Base-by-base conservation (phyloP, 2,113 vertebrate species). In the Collichthys lucidus region DNA sequence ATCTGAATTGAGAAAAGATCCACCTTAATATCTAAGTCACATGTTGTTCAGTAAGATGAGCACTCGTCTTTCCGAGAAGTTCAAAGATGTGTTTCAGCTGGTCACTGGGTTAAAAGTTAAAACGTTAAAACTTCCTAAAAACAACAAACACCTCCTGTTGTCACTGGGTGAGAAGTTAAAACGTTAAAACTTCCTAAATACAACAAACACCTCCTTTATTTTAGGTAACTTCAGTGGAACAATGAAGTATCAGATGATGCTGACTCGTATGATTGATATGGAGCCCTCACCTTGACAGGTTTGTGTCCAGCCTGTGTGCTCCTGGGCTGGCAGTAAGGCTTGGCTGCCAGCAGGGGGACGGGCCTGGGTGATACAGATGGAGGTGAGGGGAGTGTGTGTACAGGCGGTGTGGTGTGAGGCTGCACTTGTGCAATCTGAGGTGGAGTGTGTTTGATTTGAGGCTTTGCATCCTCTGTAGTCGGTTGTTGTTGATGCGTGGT, bases 261-360 rank as follows among this genome's bases (percentile, higher is more conserved):
- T 31, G 26, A 50, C 17, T 46, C 16, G 1, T 65, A 8, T 71
- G 52, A 66, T 15, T 16, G n/a, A 40, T 44, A 17, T 42, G 20
- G 61, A 16, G 49, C 0, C 16, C 85, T 90, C 95, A 98, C 98
- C 97, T 98, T 98, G 65, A 97, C 94, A 20, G 95, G 94, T 92
- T 97, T 98, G 85, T 96, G 94, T 90, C 96, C 94, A 24, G 96
- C 85, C 71, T 95, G 96, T 3, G 93, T 95, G 84, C 70, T 95
- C 92, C 92, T 95, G 82, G 97, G 98, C 83, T 97, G 97, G 77
- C 95, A 92, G 92, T 98, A 99, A 93, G 98, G 98, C 93, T 97
- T 98, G 78, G 98, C 96, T 15, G 95, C 96, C 93, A 99, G 94
- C 93, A 99, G 93, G 89, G 97, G 97, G 92, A 98, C 95, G 47